Conservation (phyloP, 2,113 vertebrate genomes). For the Gymnobelideus leadbeateri region DNA sequence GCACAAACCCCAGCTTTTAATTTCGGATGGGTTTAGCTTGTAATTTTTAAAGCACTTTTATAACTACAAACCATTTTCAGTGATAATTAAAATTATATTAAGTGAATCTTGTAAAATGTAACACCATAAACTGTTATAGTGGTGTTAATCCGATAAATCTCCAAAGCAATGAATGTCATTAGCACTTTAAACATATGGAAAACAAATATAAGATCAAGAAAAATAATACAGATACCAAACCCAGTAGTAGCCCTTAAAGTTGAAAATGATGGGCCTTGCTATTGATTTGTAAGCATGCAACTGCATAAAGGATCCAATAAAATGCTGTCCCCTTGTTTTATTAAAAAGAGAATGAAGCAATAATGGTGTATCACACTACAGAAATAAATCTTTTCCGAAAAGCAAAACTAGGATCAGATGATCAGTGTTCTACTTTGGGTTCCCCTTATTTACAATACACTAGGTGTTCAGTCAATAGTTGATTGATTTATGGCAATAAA, state of each 20-base stretch:
- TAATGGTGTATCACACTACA: not conserved
- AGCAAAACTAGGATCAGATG: not conserved
- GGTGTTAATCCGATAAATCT: constrained; percentile 72
- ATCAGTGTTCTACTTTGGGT: not conserved
- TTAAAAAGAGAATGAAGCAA: constrained; percentile 15
- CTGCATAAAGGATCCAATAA: constrained; percentile 41
- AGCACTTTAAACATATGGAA: constrained; percentile 71
- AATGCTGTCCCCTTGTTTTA: constrained; percentile 1
- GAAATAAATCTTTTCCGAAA: not conserved
- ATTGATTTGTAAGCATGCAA: constrained; percentile 29
- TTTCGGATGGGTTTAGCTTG: constrained; percentile 56
- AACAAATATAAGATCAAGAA: constrained; percentile 60
- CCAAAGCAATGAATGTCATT: constrained; percentile 72
- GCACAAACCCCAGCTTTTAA: constrained; percentile 67
- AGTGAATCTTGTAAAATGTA: constrained; percentile 71
- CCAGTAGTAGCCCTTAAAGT: constrained; percentile 18
- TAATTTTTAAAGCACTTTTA: constrained; percentile 73
- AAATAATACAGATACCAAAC: constrained; percentile 45
- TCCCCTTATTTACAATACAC: not conserved
- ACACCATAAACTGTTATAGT: constrained; percentile 70
- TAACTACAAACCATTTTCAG: constrained; percentile 70
- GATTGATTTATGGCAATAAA: not conserved
- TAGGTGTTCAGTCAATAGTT: not conserved
- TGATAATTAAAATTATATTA: constrained; percentile 78
- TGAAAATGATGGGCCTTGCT: constrained; percentile 36